Evolutionary conservation across 2,797 vertebrate species (phyloP).

Genomic region (Florisuga fusca): DNA sequence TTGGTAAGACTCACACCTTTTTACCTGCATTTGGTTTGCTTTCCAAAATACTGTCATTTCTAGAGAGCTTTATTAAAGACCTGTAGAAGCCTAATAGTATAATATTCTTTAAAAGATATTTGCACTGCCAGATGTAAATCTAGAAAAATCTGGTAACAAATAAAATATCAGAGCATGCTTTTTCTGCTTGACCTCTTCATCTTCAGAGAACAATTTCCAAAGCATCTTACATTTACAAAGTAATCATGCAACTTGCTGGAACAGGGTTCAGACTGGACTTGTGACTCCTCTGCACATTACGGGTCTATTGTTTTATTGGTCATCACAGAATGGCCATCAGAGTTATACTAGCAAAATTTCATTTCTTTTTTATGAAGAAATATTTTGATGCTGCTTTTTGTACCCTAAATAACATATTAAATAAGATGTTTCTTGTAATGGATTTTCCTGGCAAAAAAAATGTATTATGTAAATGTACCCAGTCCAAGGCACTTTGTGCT

Average conservation of each 20-base stretch:
- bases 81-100: not conserved
- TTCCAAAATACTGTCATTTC: not conserved
- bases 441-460: slow-evolving; percentile 61
- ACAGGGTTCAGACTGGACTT: slow-evolving; percentile 16
- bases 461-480: slow-evolving; percentile 60
- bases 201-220: slow-evolving; percentile 33
- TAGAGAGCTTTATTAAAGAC: not conserved
- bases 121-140: not conserved
- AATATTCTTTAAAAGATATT: not conserved
- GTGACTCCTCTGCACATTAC: not conserved
- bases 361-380: slow-evolving; percentile 43
- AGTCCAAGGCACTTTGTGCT: slow-evolving; percentile 53
- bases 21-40: not conserved
- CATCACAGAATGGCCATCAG: not conserved
- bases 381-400: slow-evolving; percentile 28
- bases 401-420: slow-evolving; percentile 42
- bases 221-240: not conserved
- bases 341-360: slow-evolving; percentile 49
- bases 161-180: not conserved
- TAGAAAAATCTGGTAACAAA: not conserved
- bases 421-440: slow-evolving; percentile 61
- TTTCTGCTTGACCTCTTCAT: not conserved
- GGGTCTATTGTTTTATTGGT: slow-evolving; percentile 15
- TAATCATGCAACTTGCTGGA: not conserved
- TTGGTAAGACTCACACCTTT: not conserved